phyloP scores from a whole-genome alignment of 2,113 vertebrate species.

The Actenoides lindsayi region DNA sequence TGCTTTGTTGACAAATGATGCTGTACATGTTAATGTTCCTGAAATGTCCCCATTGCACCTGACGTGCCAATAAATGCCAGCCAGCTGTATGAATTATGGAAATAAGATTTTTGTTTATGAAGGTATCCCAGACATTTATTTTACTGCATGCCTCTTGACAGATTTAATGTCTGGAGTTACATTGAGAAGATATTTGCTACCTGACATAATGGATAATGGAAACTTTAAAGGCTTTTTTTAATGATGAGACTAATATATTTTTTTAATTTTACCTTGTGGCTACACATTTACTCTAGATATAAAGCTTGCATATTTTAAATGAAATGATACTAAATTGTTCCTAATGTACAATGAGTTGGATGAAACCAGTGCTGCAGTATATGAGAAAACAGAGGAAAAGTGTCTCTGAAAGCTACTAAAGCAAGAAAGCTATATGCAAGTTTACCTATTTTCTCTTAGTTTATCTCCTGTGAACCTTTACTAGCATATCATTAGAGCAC shows the following conservation, averaged over 20 bases:
- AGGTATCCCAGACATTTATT: conserved; percentile 89
- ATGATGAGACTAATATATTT: conserved; percentile 75
- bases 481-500: neutral
- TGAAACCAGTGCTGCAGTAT: neutral
- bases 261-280: conserved; percentile 69
- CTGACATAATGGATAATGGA: conserved; percentile 87
- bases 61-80: conserved; percentile 90
- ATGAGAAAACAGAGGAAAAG: conserved; percentile 33
- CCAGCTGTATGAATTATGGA: conserved; percentile 92
- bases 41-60: conserved; percentile 90
- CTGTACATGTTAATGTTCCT: conserved; percentile 91
- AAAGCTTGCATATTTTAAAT: conserved; percentile 70
- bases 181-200: conserved; percentile 88
- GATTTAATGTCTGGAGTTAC: conserved; percentile 88
- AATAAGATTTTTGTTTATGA: conserved; percentile 95
- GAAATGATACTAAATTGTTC: conserved; percentile 57
- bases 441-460: neutral
- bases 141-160: conserved; percentile 87
- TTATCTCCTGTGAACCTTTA: neutral
- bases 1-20: conserved; percentile 91
- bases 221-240: conserved; percentile 79
- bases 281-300: conserved; percentile 45
- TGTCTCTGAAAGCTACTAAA: conserved; percentile 22
- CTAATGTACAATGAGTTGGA: conserved; percentile 50
- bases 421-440: neutral